Conservation (phyloP, 2,113 vertebrate species). For the Rhizomys pruinosus region DNA sequence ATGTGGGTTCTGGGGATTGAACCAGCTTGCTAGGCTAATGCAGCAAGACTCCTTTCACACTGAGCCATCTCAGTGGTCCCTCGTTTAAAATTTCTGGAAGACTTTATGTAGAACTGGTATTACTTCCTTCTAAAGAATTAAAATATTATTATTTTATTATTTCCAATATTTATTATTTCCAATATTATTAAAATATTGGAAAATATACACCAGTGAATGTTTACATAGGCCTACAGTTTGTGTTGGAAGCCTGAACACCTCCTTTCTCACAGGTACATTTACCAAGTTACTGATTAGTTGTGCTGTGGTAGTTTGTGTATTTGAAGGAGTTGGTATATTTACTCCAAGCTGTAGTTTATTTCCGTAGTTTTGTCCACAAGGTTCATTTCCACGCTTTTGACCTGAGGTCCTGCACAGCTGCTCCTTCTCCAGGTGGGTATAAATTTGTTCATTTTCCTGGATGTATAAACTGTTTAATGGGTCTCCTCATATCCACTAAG, state of each 20-base stretch:
- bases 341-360: neutral
- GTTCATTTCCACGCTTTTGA: neutral
- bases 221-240: too few relatives aligned
- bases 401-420: fast-evolving
- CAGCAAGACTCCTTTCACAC: neutral
- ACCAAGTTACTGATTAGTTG: neutral
- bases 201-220: too few relatives aligned
- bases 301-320: too few relatives aligned
- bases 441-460: neutral
- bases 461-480: neutral
- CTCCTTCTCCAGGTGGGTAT: neutral
- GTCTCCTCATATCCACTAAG: too few relatives aligned
- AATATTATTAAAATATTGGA: too few relatives aligned
- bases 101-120: too few relatives aligned
- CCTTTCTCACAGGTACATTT: neutral
- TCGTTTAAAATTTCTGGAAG: too few relatives aligned
- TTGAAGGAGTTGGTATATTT: neutral
- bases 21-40: neutral
- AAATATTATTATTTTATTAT: too few relatives aligned
- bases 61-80: neutral
- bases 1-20: neutral
- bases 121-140: too few relatives aligned
- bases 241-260: too few relatives aligned
- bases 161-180: too few relatives aligned
- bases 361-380: neutral